Conservation (phyloP, 1,140 invertebrate species). For the Brachionus paranguensis region DNA sequence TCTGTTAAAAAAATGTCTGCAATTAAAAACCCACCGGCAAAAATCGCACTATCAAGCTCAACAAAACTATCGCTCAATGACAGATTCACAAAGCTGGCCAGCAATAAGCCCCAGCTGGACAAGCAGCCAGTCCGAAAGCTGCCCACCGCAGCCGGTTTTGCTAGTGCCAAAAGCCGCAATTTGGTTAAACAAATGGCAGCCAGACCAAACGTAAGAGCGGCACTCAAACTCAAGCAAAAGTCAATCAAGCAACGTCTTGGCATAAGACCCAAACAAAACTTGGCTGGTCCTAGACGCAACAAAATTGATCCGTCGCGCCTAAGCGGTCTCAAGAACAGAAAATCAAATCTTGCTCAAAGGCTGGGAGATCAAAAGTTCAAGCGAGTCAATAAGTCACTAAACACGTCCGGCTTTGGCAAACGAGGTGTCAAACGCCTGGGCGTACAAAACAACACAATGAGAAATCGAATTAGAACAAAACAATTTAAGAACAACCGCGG, state of each 20-base stretch:
- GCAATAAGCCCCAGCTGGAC: slow-evolving; percentile 47
- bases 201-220: slow-evolving; percentile 56
- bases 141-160: slow-evolving; percentile 45
- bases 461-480: slow-evolving; percentile 6
- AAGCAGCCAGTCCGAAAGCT: slow-evolving; percentile 40
- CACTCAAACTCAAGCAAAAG: slow-evolving; percentile 54
- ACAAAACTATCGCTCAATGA: slow-evolving; percentile 53
- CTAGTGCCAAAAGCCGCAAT: slow-evolving; percentile 55
- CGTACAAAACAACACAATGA: slow-evolving; percentile 37
- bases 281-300: neutral
- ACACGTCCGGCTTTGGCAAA: slow-evolving; percentile 39
- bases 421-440: slow-evolving; percentile 37
- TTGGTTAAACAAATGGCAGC: slow-evolving; percentile 59
- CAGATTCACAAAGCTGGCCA: slow-evolving; percentile 46
- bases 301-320: slow-evolving; percentile 3
- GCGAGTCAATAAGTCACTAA: neutral
- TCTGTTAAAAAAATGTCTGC: neutral
- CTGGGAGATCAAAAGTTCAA: slow-evolving; percentile 42
- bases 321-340: slow-evolving; percentile 26
- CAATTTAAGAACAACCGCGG: slow-evolving; percentile 27
- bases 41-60: slow-evolving; percentile 53
- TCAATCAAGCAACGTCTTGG: slow-evolving; percentile 48
- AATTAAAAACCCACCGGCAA: slow-evolving; percentile 44
- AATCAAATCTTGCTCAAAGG: slow-evolving; percentile 43
- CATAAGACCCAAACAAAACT: neutral